Evolutionary conservation across 2,888 invertebrate species (phyloP), one percentile per base, ranked within the genome.

Genomic region (Dolomedes plantarius): DNA sequence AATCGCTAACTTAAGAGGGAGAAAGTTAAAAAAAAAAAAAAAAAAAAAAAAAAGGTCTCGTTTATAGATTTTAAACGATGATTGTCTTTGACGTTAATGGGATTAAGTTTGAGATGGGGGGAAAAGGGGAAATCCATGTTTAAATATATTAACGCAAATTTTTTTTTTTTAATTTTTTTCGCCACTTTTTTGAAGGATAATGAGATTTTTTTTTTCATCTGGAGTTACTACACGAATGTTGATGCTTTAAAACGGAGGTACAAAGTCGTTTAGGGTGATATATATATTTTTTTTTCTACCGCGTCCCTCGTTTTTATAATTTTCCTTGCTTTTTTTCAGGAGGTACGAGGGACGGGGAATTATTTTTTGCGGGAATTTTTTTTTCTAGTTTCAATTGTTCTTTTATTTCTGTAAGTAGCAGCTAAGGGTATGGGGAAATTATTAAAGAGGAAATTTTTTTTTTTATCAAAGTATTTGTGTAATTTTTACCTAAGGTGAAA

Each of bases 31-130:
- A n/a, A n/a, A n/a, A n/a, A n/a, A n/a, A 2, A 16, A 23, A 56
- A 56, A 23, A 2, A 16, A 23, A 56, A 56, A 23, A 56, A 75
- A 62, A 27, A 46, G 67, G 56, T 39, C 31, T 50, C 68, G 19
- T 50, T 65, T 31, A 23, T 27, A 31, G 31, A 71, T 72, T 50
- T 73, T 67, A 67, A 79, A 50, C 62, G 73, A 64, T 65, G 23
- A 65, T 75, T 75, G 75, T 75, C 41, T 46, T 46, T 80, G 79
- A 72, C 72, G 32, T 32, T 73, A 72, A 73, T 72, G 79, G 29
- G 79, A 72, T 71, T 78, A 71, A 64, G 41, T 29, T 23, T 56
- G 62, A 62, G 62, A 9, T 32, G 9, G 0, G 74, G 23, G 19
- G 27, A 23, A 19, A 29, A 23, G 50, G 41, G 31, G 19, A 56